Percentiles rank a stretch among this genome's conserved stretches.
phyloP scores from a whole-genome alignment of 2,888 invertebrate species.

The Gibbula magus region DNA sequence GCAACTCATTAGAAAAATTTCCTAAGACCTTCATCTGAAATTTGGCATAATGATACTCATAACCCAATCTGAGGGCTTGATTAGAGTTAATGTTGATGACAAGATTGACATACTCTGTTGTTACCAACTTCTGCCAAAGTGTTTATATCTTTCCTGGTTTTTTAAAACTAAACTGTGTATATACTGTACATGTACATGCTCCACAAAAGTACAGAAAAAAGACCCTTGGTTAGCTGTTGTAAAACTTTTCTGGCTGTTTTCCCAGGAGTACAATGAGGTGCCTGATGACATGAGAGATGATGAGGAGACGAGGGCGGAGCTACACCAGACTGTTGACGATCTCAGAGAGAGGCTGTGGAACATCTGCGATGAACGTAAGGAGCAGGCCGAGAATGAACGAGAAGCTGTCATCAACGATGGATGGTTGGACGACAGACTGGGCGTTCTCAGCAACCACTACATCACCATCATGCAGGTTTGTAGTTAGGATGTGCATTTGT shows the following conservation, averaged over 20 bases:
- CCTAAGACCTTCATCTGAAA: too few relatives aligned
- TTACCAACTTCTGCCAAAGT: too few relatives aligned
- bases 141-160: too few relatives aligned
- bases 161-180: too few relatives aligned
- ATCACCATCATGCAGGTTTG: constrained; percentile 72
- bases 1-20: too few relatives aligned
- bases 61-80: too few relatives aligned
- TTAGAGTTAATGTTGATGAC: too few relatives aligned
- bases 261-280: constrained; percentile 72
- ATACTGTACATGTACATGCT: not conserved
- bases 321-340: constrained; percentile 74
- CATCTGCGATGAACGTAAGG: constrained; percentile 74
- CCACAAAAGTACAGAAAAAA: not conserved
- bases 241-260: not conserved
- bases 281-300: constrained; percentile 74
- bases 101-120: too few relatives aligned
- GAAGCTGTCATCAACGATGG: constrained; percentile 70
- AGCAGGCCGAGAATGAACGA: constrained; percentile 71
- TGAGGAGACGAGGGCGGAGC: constrained; percentile 73
- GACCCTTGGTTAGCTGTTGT: not conserved
- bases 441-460: constrained; percentile 73
- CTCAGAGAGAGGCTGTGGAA: constrained; percentile 73
- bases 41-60: too few relatives aligned
- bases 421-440: constrained; percentile 74
- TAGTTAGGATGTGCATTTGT: not conserved